Conservation (phyloP, 2,797 vertebrate species). For the Chelmon rostratus region DNA sequence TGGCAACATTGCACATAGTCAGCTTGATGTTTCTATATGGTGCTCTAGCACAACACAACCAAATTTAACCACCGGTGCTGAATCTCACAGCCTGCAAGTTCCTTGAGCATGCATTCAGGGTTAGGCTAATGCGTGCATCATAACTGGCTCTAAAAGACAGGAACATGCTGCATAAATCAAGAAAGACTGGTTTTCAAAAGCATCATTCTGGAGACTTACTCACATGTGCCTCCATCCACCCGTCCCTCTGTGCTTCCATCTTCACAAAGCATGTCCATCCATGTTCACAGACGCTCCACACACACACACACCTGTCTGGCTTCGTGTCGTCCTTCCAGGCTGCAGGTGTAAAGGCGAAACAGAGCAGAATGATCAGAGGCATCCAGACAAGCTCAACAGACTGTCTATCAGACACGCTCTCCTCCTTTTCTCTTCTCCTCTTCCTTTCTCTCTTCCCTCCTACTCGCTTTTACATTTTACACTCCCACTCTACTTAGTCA, state of each 20-base stretch:
- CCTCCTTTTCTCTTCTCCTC: slow-evolving; percentile 74
- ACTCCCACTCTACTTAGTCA: slow-evolving; percentile 80
- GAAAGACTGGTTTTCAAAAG: not conserved
- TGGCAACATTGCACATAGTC: slow-evolving; percentile 39
- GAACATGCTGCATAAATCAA: not conserved
- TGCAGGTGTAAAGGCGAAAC: slow-evolving; percentile 64
- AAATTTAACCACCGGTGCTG: slow-evolving; percentile 7
- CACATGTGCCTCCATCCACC: slow-evolving; percentile 45
- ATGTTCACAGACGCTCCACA: slow-evolving; percentile 20
- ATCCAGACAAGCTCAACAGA: slow-evolving; percentile 76
- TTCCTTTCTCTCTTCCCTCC: slow-evolving; percentile 75
- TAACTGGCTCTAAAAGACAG: not conserved
- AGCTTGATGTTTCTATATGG: slow-evolving; percentile 36
- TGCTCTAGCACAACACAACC: not conserved
- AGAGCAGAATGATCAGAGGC: slow-evolving; percentile 63
- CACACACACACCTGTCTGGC: slow-evolving; percentile 69
- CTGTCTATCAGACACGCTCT: slow-evolving; percentile 73
- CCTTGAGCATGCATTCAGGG: slow-evolving; percentile 24
- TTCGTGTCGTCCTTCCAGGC: slow-evolving; percentile 50
- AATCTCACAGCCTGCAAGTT: slow-evolving; percentile 29
- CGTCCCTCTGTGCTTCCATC: slow-evolving; percentile 29
- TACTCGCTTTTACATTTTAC: slow-evolving; percentile 79
- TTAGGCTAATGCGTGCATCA: not conserved
- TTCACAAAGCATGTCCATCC: slow-evolving; percentile 39
- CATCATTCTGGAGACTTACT: slow-evolving; percentile 49